Percentiles rank a stretch among this genome's conserved stretches.
These are phyloP conservation scores for Phragmatobia fuliginosa DNA, from an alignment of 2,888 invertebrate species.

Conservation along the genomic window DNA sequence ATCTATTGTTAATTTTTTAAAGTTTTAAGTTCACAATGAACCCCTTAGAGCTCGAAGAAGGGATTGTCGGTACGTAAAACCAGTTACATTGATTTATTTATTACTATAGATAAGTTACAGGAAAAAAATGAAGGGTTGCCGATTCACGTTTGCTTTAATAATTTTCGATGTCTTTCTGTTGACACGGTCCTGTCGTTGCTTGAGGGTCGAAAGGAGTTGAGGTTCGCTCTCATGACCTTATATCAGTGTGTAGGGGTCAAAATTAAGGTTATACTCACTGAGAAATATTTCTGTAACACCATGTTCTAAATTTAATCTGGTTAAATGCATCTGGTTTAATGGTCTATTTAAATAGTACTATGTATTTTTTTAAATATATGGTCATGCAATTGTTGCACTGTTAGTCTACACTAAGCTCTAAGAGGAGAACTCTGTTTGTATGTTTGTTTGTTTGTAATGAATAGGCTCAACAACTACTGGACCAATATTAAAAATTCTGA, in stretches of 20 bases:
- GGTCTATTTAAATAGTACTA: too few relatives aligned
- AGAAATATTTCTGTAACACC: background rate
- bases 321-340: background rate
- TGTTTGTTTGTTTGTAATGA: too few relatives aligned
- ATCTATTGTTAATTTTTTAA: constrained; percentile 49
- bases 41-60: constrained; percentile 46
- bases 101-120: constrained; percentile 57
- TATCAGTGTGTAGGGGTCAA: constrained; percentile 31
- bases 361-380: too few relatives aligned
- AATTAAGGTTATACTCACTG: constrained; percentile 14
- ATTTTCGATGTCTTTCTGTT: constrained; percentile 18
- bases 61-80: constrained; percentile 64
- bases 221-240: constrained; percentile 42
- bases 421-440: too few relatives aligned
- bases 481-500: too few relatives aligned
- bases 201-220: constrained; percentile 14
- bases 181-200: constrained; percentile 11
- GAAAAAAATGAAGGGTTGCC: constrained; percentile 41
- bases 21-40: constrained; percentile 53
- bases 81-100: constrained; percentile 68
- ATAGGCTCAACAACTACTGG: too few relatives aligned
- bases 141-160: constrained; percentile 28
- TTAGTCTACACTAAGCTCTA: too few relatives aligned
- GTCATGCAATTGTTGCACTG: too few relatives aligned
- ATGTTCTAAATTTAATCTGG: background rate